Conservation (phyloP, 2,797 vertebrate genomes). For the Ibycter americanus region DNA sequence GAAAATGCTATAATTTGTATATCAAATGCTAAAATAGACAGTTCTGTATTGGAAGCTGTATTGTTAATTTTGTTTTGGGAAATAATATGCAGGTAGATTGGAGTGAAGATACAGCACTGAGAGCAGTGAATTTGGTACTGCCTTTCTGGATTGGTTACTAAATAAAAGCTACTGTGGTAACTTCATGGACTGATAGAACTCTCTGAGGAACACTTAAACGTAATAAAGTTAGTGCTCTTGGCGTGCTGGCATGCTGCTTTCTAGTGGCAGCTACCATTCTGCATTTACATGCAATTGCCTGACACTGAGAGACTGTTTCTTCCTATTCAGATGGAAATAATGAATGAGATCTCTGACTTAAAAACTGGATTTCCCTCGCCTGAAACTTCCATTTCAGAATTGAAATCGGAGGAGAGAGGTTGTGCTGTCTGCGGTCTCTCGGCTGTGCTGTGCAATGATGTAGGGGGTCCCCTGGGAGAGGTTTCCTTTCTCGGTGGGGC, state of each 20-base stretch:
- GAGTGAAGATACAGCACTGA: neutral
- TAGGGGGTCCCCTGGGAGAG: neutral
- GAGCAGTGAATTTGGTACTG: neutral
- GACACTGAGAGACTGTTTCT: neutral
- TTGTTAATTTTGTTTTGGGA: neutral
- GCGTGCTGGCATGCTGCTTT: neutral
- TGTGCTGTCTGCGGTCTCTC: neutral
- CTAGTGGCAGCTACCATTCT: neutral
- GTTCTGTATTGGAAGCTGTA: neutral
- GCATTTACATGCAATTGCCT: accelerated
- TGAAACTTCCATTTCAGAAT: neutral
- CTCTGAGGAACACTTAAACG: neutral
- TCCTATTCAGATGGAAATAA: too few species aligned
- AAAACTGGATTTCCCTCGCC: neutral
- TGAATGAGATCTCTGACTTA: neutral
- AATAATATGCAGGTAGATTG: neutral
- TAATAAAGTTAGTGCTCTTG: neutral
- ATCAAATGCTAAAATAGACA: accelerated
- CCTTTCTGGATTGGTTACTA: neutral
- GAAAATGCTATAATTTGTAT: neutral
- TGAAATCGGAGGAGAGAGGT: accelerated
- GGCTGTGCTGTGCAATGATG: accelerated
- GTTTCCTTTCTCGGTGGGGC: too few species aligned
- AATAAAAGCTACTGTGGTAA: neutral
- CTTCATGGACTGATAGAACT: neutral